Evolutionary conservation across 2,888 invertebrate species (phyloP), one percentile per base, ranked within the genome.

Genomic region (Lamellibrachia columna): DNA sequence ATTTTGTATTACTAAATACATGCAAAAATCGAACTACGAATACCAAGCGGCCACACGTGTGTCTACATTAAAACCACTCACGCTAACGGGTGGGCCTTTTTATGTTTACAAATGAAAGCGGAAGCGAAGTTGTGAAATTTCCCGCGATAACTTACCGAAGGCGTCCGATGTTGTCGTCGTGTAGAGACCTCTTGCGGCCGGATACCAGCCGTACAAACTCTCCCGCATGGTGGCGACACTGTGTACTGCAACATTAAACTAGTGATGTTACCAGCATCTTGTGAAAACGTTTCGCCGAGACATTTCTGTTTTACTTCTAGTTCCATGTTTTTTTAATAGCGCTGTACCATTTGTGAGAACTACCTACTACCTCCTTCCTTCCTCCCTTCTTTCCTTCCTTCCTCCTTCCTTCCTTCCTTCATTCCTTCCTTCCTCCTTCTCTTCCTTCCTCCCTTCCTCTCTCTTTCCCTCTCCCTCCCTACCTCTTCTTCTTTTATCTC

Each of bases 121-220:
- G 40, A 40, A 40, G 40, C 40, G 40, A 40, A 55, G 55, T 9
- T 9, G 55, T 55, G 2, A 55, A 55, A 55, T 55, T 40, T 55
- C 1, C 55, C 55, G 75, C 75, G 3, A 22, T 22, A 3, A 75
- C 75, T 75, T 15, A 75, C 75, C 75, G 75, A 75, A 75, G 75
- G 75, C 75, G 75, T 75, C 75, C 75, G 75, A 75, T 75, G 75
- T 75, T 75, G 75, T 75, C 4, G 52, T 92, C 53, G 92, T 91
- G 92, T 90, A 93, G 90, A 91, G 53, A 90, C 92, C 91, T 8
- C 53, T 92, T 40, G 94, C 95, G 90, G 96, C 94, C 0, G 96
- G 96, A 93, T 96, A 96, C 96, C 96, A 96, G 3, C 95, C 96
- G 93, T 96, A 96, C 53, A 91, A 53, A 2, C 15, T 53, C 91